Conservation (phyloP, 1,140 invertebrate genomes). For the Drosophila sturtevanti region DNA sequence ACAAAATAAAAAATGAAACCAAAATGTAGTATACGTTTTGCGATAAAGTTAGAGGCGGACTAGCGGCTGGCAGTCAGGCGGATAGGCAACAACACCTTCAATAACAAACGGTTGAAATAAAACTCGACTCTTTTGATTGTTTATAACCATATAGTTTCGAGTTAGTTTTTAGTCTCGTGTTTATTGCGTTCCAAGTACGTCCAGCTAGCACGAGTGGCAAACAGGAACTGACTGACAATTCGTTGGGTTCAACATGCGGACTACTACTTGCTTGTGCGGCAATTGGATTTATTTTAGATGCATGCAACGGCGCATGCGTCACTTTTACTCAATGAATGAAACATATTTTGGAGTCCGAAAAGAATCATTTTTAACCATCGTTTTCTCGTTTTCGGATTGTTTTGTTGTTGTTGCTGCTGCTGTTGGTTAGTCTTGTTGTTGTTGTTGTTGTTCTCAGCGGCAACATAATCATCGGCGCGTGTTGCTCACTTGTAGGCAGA, state of each 20-base stretch:
- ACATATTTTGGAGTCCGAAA: constrained; percentile 61
- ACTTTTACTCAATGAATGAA: constrained; percentile 77
- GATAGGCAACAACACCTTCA: no score
- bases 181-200: constrained; percentile 10
- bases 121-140: neutral
- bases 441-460: constrained; percentile 60
- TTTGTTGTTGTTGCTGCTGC: constrained; percentile 41
- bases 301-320: constrained; percentile 58
- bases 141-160: neutral
- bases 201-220: constrained; percentile 62
- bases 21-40: constrained; percentile 59
- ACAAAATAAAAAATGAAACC: no score
- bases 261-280: constrained; percentile 6
- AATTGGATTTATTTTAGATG: constrained; percentile 22
- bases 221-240: constrained; percentile 57
- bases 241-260: neutral
- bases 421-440: constrained; percentile 25
- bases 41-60: constrained; percentile 40
- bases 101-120: neutral
- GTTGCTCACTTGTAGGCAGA: constrained; percentile 75
- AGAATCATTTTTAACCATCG: constrained; percentile 2
- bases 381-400: constrained; percentile 53
- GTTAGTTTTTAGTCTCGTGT: neutral
- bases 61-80: neutral
- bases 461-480: constrained; percentile 79